Evolutionary conservation across 1,140 invertebrate species (phyloP).

Genomic region (Drosophila novamexicana): DNA sequence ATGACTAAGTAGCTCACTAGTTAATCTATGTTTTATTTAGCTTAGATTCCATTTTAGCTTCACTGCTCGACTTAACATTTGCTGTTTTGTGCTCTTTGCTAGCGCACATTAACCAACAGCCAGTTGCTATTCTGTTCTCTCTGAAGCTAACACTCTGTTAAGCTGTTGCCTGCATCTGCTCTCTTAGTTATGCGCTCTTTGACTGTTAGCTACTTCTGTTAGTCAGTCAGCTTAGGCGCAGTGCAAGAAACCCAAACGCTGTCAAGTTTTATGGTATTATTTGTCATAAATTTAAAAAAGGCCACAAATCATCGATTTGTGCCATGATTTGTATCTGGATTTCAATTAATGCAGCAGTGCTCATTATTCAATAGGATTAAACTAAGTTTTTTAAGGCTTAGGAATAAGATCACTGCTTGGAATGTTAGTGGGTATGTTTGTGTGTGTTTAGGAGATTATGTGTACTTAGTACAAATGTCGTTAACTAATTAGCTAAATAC

Average conservation of each 20-base stretch:
- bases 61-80: constrained; percentile 1
- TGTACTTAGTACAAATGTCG: too few species aligned
- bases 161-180: neutral
- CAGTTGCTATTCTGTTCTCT: neutral
- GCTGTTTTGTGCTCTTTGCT: constrained; percentile 6
- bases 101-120: neutral
- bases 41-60: neutral
- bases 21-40: neutral
- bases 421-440: constrained; percentile 2
- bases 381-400: constrained; percentile 12
- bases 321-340: constrained; percentile 31
- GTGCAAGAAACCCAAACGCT: constrained; percentile 1
- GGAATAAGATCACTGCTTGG: constrained; percentile 8
- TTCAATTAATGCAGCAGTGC: constrained; percentile 44
- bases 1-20: neutral
- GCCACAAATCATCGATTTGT: constrained; percentile 38
- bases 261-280: constrained; percentile 21
- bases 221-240: constrained; percentile 25
- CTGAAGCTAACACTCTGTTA: constrained; percentile 3
- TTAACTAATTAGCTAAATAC: too few species aligned
- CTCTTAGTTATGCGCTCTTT: constrained; percentile 25
- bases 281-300: constrained; percentile 19
- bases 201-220: constrained; percentile 14
- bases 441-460: neutral
- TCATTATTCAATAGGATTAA: constrained; percentile 20